Evolutionary conservation across 1,140 invertebrate genomes (phyloP).

Genomic region (Drosophila dunni): DNA sequence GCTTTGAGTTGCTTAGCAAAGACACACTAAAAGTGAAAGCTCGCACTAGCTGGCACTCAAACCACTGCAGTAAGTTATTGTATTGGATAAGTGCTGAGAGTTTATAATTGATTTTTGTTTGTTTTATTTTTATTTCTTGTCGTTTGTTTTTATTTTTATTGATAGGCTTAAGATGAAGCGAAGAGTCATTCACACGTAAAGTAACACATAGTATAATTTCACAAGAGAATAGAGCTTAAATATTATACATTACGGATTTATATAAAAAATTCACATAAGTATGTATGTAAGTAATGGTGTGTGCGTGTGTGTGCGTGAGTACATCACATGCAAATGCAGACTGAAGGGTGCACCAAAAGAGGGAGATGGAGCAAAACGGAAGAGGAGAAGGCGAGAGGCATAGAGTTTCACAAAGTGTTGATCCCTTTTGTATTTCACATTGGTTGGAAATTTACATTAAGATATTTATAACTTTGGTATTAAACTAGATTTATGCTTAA

Average conservation of each 20-base stretch:
- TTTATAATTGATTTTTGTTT: background rate
- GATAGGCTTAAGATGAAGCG: constrained; percentile 50
- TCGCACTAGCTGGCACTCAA: background rate
- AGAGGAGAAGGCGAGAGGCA: no score
- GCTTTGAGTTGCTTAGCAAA: background rate
- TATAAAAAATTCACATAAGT: constrained; percentile 41
- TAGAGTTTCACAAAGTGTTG: constrained; percentile 29
- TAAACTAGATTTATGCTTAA: constrained; percentile 82
- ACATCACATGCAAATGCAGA: constrained; percentile 56
- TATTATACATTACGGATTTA: constrained; percentile 57
- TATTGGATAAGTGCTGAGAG: background rate
- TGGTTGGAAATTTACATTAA: constrained; percentile 55
- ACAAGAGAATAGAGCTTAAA: constrained; percentile 73
- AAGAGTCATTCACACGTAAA: constrained; percentile 70
- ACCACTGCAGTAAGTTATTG: background rate
- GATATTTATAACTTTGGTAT: constrained; percentile 80
- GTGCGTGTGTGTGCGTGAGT: constrained; percentile 13
- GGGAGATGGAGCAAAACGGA: constrained; percentile 3
- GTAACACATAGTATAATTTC: constrained; percentile 66
- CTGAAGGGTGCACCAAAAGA: constrained; percentile 10
- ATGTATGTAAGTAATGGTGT: constrained; percentile 58
- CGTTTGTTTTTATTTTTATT: constrained; percentile 38
- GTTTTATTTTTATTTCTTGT: constrained; percentile 13
- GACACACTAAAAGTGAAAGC: background rate
- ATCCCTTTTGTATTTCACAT: constrained; percentile 23